Percentiles rank a stretch among this genome's conserved stretches.
Evolutionary conservation across 2,113 vertebrate genomes (phyloP).

Genomic region (Perca schrenkii): DNA sequence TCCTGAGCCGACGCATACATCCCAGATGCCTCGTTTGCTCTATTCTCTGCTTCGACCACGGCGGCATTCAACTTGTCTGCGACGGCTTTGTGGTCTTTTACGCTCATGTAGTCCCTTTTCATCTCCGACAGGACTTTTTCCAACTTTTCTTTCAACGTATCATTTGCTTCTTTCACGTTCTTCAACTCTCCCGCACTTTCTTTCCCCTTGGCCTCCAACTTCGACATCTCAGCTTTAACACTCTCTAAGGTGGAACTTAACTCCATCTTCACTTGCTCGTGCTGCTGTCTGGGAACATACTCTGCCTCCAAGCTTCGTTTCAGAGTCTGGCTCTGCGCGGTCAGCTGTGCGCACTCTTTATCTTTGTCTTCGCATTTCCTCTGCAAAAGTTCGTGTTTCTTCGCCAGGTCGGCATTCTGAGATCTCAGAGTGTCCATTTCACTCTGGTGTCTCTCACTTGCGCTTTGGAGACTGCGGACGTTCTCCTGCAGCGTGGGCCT

Average conservation of each 20-base stretch:
- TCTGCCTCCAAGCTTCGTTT: conserved; percentile 83
- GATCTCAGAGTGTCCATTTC: conserved; percentile 83
- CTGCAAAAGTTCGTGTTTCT: conserved; percentile 83
- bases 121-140: conserved; percentile 81
- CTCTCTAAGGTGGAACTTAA: conserved; percentile 85
- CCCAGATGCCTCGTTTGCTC: conserved; percentile 63
- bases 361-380: conserved; percentile 82
- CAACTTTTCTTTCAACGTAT: conserved; percentile 83
- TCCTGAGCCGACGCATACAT: conserved; percentile 81
- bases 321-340: conserved; percentile 83
- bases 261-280: conserved; percentile 83
- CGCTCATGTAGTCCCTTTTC: conserved; percentile 81
- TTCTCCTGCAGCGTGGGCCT: conserved; percentile 82
- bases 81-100: conserved; percentile 81
- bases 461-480: conserved; percentile 79
- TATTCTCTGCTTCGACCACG: conserved; percentile 74
- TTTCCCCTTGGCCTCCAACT: conserved; percentile 81
- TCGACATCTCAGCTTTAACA: conserved; percentile 83
- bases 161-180: conserved; percentile 87
- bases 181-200: conserved; percentile 81
- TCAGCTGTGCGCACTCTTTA: conserved; percentile 76
- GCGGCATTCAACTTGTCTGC: conserved; percentile 69
- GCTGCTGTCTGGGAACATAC: conserved; percentile 84
- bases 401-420: conserved; percentile 79
- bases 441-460: conserved; percentile 80